A percentile compares a stretch with the other conserved stretches of the same genome.
Evolutionary conservation across 2,888 invertebrate species (phyloP).

Genomic region (Parapristionchus giblindavisi): DNA sequence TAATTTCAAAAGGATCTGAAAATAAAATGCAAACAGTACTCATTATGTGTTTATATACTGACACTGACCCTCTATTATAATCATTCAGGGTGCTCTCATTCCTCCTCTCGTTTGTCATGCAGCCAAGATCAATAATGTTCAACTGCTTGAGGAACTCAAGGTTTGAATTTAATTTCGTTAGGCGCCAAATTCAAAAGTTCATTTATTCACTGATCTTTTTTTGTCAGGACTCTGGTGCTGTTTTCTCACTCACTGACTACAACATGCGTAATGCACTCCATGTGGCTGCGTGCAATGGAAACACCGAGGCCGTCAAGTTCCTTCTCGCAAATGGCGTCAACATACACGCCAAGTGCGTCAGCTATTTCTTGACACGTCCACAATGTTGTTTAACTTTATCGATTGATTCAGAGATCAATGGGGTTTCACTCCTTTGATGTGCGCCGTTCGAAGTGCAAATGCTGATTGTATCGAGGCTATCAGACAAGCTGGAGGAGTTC

Average conservation of each 20-base stretch:
- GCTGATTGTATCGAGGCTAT: slow-evolving; percentile 59
- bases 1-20: too few relatives aligned
- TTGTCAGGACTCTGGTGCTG: slow-evolving; percentile 76
- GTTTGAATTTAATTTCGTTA: slow-evolving; percentile 34
- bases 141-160: slow-evolving; percentile 63
- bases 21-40: too few relatives aligned
- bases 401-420: slow-evolving; percentile 64
- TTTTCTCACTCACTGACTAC: slow-evolving; percentile 80
- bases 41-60: too few relatives aligned
- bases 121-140: slow-evolving; percentile 71
- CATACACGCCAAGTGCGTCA: slow-evolving; percentile 76
- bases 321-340: slow-evolving; percentile 83
- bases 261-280: slow-evolving; percentile 84
- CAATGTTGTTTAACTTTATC: background rate
- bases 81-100: slow-evolving; percentile 75
- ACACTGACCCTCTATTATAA: too few relatives aligned
- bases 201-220: slow-evolving; percentile 13
- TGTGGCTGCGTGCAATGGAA: slow-evolving; percentile 81
- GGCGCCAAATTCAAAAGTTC: background rate
- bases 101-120: slow-evolving; percentile 80
- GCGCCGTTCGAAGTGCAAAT: slow-evolving; percentile 74
- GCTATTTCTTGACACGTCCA: background rate
- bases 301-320: slow-evolving; percentile 78
- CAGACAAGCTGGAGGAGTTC: slow-evolving; percentile 60
- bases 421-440: slow-evolving; percentile 75